Percentiles rank a stretch among this genome's conserved stretches.
Evolutionary conservation across 2,113 vertebrate genomes (phyloP).

Genomic region (Saiga tatarica): DNA sequence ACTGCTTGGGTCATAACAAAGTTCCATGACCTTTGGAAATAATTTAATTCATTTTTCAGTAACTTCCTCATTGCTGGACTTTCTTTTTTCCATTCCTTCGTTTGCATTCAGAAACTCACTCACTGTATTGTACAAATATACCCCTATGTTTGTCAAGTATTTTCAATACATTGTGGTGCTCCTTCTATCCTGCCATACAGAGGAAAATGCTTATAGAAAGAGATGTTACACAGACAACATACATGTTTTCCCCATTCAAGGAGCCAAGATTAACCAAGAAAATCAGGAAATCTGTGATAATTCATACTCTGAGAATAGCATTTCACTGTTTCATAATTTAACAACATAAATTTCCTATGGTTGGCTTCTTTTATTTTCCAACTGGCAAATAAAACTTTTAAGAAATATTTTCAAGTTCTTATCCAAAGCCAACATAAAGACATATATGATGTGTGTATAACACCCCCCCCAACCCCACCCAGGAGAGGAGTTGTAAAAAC

Average conservation of each 20-base stretch:
- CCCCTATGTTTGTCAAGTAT: not conserved
- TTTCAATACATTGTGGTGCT: not conserved
- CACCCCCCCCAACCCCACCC: not conserved
- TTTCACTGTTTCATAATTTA: conserved; percentile 52
- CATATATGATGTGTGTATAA: not conserved
- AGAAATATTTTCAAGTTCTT: conserved; percentile 47
- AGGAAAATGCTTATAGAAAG: conserved; percentile 43
- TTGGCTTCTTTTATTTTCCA: conserved; percentile 51
- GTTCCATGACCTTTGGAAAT: not conserved
- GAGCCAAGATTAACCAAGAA: conserved; percentile 27
- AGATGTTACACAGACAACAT: not conserved
- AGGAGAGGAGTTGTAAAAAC: not conserved
- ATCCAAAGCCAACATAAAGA: conserved; percentile 52
- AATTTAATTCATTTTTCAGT: conserved; percentile 26
- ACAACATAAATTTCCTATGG: conserved; percentile 8
- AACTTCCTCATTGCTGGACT: conserved; percentile 16
- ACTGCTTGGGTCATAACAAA: conserved; percentile 11
- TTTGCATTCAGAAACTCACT: conserved; percentile 49
- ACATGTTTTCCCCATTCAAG: not conserved
- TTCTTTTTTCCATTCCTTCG: not conserved
- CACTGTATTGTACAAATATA: not conserved
- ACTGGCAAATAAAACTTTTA: conserved; percentile 27
- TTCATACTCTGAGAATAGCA: conserved; percentile 22
- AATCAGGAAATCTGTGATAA: conserved; percentile 41
- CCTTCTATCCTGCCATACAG: not conserved